Conservation (phyloP, 1,140 invertebrate genomes). For the Drosophila nigromelanica region DNA sequence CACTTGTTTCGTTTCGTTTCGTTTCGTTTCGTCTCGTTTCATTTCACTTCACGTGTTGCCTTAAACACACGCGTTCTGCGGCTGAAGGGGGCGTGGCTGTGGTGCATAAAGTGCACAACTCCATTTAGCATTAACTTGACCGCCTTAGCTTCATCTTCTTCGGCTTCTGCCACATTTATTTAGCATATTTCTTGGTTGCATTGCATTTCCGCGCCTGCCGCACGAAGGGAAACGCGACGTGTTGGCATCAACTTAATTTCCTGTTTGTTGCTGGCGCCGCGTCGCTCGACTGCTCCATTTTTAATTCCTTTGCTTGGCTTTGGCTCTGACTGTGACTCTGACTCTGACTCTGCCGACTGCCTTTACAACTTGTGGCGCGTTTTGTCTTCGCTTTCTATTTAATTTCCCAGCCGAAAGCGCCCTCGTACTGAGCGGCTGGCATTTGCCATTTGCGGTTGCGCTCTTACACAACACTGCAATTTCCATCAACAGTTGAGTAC, state of each 20-base stretch:
- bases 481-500: conserved; percentile 48
- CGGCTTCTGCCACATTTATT: conserved; percentile 55
- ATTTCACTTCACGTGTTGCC: conserved; percentile 78
- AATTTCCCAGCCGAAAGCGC: conserved; percentile 69
- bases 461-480: conserved; percentile 41
- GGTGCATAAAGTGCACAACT: conserved; percentile 66
- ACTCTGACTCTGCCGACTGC: conserved; percentile 28
- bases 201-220: conserved; percentile 55
- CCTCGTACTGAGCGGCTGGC: conserved; percentile 59
- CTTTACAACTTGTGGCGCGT: conserved; percentile 68
- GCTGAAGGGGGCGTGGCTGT: background rate
- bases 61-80: conserved; percentile 46
- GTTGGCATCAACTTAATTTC: conserved; percentile 76
- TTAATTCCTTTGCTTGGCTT: conserved; percentile 58
- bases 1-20: conserved; percentile 78
- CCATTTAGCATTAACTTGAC: conserved; percentile 70
- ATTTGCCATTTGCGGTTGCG: conserved; percentile 57
- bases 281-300: conserved; percentile 53
- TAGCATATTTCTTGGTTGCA: conserved; percentile 73
- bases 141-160: conserved; percentile 35
- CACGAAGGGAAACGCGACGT: conserved; percentile 40
- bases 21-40: conserved; percentile 71
- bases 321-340: conserved; percentile 31
- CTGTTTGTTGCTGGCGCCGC: conserved; percentile 42
- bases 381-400: conserved; percentile 70